Evolutionary conservation across 2,888 invertebrate genomes (phyloP).

Genomic region (Watsonalla cultraria): DNA sequence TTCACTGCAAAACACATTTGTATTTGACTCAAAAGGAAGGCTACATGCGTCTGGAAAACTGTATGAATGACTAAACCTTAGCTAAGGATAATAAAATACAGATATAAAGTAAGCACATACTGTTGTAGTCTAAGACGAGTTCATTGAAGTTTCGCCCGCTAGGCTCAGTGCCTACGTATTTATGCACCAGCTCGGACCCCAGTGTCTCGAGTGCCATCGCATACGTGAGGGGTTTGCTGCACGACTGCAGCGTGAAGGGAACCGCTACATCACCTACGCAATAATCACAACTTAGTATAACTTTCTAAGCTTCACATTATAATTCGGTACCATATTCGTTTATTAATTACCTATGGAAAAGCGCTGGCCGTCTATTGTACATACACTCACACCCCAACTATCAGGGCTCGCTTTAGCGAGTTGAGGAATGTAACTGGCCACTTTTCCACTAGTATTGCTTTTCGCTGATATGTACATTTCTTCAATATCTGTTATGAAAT

Average conservation of each 20-base stretch:
- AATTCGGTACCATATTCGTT: background rate
- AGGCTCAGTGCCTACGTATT: conserved; percentile 97
- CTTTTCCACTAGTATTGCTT: conserved; percentile 89
- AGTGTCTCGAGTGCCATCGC: conserved; percentile 95
- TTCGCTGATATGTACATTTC: conserved; percentile 96
- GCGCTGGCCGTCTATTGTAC: conserved; percentile 97
- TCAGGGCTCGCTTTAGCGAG: conserved; percentile 92
- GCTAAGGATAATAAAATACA: background rate
- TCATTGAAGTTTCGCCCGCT: conserved; percentile 98
- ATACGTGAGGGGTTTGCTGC: conserved; percentile 96
- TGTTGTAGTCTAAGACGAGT: conserved; percentile 94
- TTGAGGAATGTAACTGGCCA: conserved; percentile 98
- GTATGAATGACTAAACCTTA: too few species aligned
- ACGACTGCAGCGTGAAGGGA: conserved; percentile 97
- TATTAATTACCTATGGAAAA: conserved; percentile 84
- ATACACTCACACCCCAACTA: conserved; percentile 96
- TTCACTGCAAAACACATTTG: conserved; percentile 83
- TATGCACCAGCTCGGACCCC: conserved; percentile 94
- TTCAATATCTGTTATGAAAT: conserved; percentile 94
- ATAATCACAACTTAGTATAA: background rate
- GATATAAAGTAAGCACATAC: conserved; percentile 76
- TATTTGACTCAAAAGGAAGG: background rate
- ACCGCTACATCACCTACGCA: conserved; percentile 87
- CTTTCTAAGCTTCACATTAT: background rate
- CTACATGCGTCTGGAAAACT: background rate